Evolutionary conservation across 2,113 vertebrate species (phyloP).

Genomic region (Leptobrachium ailaonicum): DNA sequence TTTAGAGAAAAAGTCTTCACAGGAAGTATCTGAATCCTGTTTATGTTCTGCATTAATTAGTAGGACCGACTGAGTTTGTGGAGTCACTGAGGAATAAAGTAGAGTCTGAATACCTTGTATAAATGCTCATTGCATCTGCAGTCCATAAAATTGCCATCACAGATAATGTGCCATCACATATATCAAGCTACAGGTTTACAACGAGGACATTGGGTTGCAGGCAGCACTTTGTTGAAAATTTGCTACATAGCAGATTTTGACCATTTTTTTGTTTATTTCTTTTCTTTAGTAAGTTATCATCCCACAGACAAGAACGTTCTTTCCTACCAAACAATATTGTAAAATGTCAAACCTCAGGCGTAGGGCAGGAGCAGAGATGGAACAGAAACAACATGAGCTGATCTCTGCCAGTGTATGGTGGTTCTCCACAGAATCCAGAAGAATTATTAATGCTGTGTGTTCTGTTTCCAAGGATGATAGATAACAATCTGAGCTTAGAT

Average conservation of each 20-base stretch:
- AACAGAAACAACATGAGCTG: not conserved
- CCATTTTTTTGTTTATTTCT: too few relatives aligned
- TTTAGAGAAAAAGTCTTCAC: not conserved
- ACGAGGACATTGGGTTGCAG: slow-evolving; percentile 23
- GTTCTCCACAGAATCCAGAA: not conserved
- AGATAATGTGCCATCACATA: not conserved
- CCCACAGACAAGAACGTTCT: slow-evolving; percentile 2
- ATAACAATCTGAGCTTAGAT: not conserved
- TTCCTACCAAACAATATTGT: slow-evolving; percentile 17
- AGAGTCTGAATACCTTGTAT: slow-evolving; percentile 10
- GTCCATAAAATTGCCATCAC: slow-evolving; percentile 15
- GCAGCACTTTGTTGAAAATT: slow-evolving; percentile 18
- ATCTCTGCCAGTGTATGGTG: slow-evolving; percentile 13
- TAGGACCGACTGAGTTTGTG: slow-evolving; percentile 14
- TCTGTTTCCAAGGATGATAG: not conserved
- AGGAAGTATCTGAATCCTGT: slow-evolving; percentile 6
- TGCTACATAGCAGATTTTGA: slow-evolving; percentile 13
- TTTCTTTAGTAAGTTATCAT: slow-evolving; percentile 29
- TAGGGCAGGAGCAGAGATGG: not conserved
- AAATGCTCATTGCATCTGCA: slow-evolving; percentile 24
- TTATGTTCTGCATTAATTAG: slow-evolving; percentile 3
- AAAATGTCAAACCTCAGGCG: slow-evolving; percentile 32
- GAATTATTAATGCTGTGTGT: not conserved
- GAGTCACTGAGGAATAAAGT: slow-evolving; percentile 10
- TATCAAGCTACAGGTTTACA: slow-evolving; percentile 23